These are phyloP conservation scores for Caenorhabditis angaria DNA, from an alignment of 2,888 invertebrate genomes.

Conservation along the genomic window DNA sequence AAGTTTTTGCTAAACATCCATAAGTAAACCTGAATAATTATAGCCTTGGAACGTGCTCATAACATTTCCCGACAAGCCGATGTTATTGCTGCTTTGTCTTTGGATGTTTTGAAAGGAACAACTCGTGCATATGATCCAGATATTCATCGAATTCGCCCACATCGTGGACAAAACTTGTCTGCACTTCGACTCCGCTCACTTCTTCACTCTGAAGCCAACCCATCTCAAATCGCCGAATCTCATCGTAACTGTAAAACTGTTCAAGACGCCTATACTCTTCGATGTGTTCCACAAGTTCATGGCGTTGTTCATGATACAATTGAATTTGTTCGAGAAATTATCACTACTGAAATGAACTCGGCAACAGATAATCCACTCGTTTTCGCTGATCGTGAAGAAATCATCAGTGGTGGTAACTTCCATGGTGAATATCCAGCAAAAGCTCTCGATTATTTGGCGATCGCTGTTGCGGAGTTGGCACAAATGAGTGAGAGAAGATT, in stretches of 20 bases:
- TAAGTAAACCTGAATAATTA: neutral
- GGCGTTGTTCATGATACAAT: constrained; percentile 80
- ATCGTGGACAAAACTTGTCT: constrained; percentile 78
- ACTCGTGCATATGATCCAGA: constrained; percentile 79
- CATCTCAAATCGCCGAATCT: constrained; percentile 79
- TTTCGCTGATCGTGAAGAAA: constrained; percentile 77
- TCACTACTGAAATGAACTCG: constrained; percentile 79
- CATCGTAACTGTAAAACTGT: constrained; percentile 79
- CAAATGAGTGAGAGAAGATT: constrained; percentile 79
- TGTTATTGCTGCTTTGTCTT: constrained; percentile 78
- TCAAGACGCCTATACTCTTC: constrained; percentile 79
- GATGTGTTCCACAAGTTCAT: constrained; percentile 79
- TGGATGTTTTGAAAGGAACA: constrained; percentile 80
- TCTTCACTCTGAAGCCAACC: constrained; percentile 78
- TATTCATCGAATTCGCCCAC: constrained; percentile 78
- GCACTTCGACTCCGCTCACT: constrained; percentile 78
- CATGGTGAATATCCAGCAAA: constrained; percentile 81
- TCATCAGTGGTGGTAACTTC: constrained; percentile 80
- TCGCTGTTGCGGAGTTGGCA: constrained; percentile 79
- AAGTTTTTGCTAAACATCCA: constrained; percentile 10
- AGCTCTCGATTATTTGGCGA: constrained; percentile 79
- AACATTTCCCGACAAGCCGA: constrained; percentile 78
- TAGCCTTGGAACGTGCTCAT: constrained; percentile 77
- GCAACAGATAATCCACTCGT: constrained; percentile 80
- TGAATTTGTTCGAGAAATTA: constrained; percentile 77